Percentiles rank a stretch among this genome's conserved stretches.
Conservation (phyloP, 2,797 vertebrate species). For the Eulemur albifrons region DNA sequence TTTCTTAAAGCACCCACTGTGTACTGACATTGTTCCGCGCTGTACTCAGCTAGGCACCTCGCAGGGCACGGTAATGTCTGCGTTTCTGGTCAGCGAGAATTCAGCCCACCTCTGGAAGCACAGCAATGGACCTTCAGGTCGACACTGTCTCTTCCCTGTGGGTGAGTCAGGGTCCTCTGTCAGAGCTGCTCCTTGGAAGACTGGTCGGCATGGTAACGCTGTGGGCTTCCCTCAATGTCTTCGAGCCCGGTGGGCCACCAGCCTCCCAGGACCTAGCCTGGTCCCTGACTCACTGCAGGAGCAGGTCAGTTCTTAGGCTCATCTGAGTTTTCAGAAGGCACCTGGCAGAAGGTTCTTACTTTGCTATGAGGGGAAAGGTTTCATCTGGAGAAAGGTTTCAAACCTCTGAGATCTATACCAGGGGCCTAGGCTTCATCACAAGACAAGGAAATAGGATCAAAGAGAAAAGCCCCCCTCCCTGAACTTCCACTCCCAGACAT, state of each 20-base stretch:
- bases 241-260: background rate
- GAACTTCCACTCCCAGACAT: background rate
- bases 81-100: background rate
- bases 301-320: background rate
- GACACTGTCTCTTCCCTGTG: background rate
- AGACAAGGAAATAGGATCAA: conserved; percentile 24
- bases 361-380: background rate
- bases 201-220: background rate
- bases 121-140: background rate
- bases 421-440: background rate
- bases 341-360: background rate
- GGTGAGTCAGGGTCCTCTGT: background rate
- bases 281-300: background rate
- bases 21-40: background rate
- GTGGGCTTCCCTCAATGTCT: background rate
- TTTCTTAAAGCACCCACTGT: background rate
- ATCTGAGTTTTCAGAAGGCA: background rate
- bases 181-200: background rate
- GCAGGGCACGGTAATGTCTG: background rate
- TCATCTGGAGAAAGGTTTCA: background rate
- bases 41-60: background rate
- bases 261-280: background rate
- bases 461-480: background rate
- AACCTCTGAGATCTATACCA: background rate
- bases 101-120: background rate